Conservation (phyloP, 2,113 vertebrate genomes). For the Ginglymostoma cirratum region DNA sequence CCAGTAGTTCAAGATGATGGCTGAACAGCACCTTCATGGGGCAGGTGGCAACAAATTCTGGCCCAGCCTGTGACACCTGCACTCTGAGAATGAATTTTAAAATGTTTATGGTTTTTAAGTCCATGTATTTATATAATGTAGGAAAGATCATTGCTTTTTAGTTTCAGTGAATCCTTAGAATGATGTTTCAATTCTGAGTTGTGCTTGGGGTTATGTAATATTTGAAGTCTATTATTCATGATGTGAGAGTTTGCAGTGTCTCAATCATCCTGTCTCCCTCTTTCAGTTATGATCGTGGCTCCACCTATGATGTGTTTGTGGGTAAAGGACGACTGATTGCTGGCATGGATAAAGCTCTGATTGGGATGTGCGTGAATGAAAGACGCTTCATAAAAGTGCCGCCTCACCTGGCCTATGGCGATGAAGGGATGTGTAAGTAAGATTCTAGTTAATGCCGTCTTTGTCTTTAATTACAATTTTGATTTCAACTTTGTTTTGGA, state of each 20-base stretch:
- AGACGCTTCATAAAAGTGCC: constrained; percentile 82
- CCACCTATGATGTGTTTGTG: constrained; percentile 86
- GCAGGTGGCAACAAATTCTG: background rate
- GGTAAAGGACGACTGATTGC: constrained; percentile 84
- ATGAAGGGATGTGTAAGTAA: constrained; percentile 73
- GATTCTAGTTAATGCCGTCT: background rate
- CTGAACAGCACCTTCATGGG: background rate
- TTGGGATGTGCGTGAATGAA: constrained; percentile 93
- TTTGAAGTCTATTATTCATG: constrained; percentile 10
- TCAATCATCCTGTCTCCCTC: background rate
- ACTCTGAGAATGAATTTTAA: background rate
- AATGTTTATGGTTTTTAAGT: background rate
- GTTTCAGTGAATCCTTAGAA: background rate
- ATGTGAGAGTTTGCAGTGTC: background rate
- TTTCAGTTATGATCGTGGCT: constrained; percentile 84
- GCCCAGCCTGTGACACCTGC: background rate
- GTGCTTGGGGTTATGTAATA: background rate
- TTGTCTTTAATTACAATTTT: background rate
- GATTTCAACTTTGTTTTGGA: background rate
- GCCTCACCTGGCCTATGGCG: constrained; percentile 79
- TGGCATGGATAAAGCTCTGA: constrained; percentile 90
- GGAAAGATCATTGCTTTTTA: background rate
- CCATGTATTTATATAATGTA: background rate
- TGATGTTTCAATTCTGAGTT: background rate
- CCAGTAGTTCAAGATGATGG: background rate